Evolutionary conservation across 2,797 vertebrate species (phyloP).

Genomic region (Bufotes viridis): DNA sequence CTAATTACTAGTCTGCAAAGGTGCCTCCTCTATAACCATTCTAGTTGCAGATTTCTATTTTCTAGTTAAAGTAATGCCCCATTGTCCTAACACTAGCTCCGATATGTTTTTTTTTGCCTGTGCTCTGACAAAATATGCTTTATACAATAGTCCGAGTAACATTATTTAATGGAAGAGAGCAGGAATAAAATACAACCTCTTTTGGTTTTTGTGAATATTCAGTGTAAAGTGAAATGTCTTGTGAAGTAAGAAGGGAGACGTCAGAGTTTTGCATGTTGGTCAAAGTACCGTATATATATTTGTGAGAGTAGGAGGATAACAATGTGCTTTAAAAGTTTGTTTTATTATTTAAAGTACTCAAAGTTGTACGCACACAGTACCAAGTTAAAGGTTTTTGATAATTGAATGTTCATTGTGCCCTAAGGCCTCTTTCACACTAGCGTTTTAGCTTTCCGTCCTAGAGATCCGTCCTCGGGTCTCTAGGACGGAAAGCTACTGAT

Average conservation of each 20-base stretch:
- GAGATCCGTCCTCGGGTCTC: too few species aligned
- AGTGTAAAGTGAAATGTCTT: not conserved
- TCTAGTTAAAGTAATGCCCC: constrained; percentile 78
- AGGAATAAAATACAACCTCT: not conserved
- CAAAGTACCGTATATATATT: too few species aligned
- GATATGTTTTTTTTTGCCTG: constrained; percentile 70
- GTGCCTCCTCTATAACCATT: constrained; percentile 73
- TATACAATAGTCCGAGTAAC: not conserved
- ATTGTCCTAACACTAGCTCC: constrained; percentile 70
- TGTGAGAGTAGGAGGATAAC: too few species aligned
- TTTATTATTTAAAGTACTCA: too few species aligned
- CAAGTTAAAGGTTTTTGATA: too few species aligned
- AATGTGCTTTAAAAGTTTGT: too few species aligned
- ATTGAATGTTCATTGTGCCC: too few species aligned
- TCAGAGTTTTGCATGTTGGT: not conserved
- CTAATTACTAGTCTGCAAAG: constrained; percentile 78
- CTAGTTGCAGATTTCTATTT: constrained; percentile 74
- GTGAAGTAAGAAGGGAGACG: not conserved
- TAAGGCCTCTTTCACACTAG: too few species aligned
- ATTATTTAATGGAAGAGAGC: not conserved
- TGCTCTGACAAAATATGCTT: constrained; percentile 58
- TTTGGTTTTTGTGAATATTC: not conserved
- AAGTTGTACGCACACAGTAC: too few species aligned
- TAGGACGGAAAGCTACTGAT: too few species aligned
- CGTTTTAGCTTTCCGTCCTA: too few species aligned